Evolutionary conservation across 2,888 invertebrate genomes (phyloP).

Genomic region (Sepioteuthis lessoniana): DNA sequence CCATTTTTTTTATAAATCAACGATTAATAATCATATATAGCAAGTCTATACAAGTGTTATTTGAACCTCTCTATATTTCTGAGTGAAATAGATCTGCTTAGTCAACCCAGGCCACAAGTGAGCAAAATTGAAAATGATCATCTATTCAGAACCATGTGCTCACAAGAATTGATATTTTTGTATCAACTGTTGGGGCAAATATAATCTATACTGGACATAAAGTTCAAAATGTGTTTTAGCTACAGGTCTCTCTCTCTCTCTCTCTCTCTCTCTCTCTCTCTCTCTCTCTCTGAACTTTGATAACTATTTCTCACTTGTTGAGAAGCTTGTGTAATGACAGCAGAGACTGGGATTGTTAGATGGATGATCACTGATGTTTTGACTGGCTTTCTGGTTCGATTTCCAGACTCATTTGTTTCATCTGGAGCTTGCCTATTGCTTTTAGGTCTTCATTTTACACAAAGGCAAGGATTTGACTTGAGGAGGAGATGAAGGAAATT

Average conservation of each 20-base stretch:
- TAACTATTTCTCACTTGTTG: neutral
- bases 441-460: neutral
- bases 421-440: neutral
- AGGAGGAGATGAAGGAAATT: neutral
- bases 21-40: too few relatives aligned
- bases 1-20: too few relatives aligned
- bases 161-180: too few relatives aligned
- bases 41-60: too few relatives aligned
- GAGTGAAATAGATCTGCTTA: too few relatives aligned
- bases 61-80: too few relatives aligned
- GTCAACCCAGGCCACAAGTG: too few relatives aligned
- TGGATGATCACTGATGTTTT: neutral
- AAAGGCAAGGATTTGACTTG: neutral
- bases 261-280: neutral
- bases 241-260: neutral
- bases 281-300: neutral
- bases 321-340: neutral
- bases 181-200: neutral
- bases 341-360: neutral
- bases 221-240: neutral
- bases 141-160: too few relatives aligned
- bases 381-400: neutral
- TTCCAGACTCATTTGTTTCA: neutral
- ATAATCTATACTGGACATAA: neutral
- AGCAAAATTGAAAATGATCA: too few relatives aligned